Percentiles rank a stretch among this genome's conserved stretches.
These are phyloP conservation scores for Dioctria linearis DNA, from an alignment of 2,888 invertebrate species.

Conservation along the genomic window DNA sequence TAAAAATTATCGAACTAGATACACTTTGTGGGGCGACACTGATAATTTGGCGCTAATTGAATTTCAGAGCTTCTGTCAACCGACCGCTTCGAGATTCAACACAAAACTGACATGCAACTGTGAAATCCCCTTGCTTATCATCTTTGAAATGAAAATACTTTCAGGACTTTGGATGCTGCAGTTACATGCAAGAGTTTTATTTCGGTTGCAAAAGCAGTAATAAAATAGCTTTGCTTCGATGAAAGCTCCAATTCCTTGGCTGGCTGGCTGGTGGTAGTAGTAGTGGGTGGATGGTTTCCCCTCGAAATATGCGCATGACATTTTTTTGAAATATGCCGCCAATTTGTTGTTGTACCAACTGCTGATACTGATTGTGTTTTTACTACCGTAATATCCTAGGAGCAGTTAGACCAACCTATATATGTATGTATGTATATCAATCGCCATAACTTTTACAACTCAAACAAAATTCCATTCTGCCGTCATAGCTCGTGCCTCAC, in stretches of 20 bases:
- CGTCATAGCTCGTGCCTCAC: background rate
- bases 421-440: no score
- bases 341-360: slow-evolving; percentile 1
- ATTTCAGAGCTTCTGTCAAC: slow-evolving; percentile 11
- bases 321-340: background rate
- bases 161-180: background rate
- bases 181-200: slow-evolving; percentile 6
- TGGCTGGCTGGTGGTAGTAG: no score
- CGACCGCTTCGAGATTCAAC: slow-evolving; percentile 54
- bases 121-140: slow-evolving; percentile 47
- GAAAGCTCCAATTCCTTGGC: slow-evolving; percentile 5
- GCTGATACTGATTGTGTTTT: background rate
- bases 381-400: no score
- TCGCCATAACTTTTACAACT: background rate
- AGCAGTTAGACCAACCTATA: no score
- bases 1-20: background rate
- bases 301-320: background rate
- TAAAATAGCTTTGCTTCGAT: background rate
- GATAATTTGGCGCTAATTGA: background rate
- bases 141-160: slow-evolving; percentile 38
- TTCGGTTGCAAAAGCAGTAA: background rate
- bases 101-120: slow-evolving; percentile 53
- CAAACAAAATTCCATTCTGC: background rate
- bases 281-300: background rate
- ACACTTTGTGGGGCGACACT: background rate